Base-by-base conservation (phyloP, 2,113 vertebrate species). In the Jaculus jaculus region DNA sequence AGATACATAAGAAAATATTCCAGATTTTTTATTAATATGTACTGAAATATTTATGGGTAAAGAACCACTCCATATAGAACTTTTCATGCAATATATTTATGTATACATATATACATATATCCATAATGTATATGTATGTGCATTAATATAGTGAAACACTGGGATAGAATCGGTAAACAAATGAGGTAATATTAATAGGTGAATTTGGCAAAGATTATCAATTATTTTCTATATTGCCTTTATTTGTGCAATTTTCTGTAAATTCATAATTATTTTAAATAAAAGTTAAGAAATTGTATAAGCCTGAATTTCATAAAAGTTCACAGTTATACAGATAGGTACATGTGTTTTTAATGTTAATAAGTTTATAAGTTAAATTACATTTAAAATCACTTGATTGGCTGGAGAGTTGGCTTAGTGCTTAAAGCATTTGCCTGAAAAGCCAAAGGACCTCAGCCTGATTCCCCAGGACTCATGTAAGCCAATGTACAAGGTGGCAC, bases 221-320 rank as follows among this genome's bases (percentile, higher is more conserved):
- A 54, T 5, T 71, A 60, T 92, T 93, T 91, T 91, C 32, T 68
- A 21, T n/a, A 63, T 88, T 87, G 78, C 84, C 84, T 83, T 73
- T 82, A 77, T 91, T 91, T 23, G 28, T 78, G 28, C 8, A 72
- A 1, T 72, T 68, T 84, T 54, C 37, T 75, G 7, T 71, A 86
- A 87, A 39, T 81, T 89, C 74, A 60, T 54, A 93, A 61, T 47
- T 47, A 87, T 66, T 74, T 42, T 37, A 89, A 89, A 23, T 87
- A 61, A 74, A 86, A 90, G 54, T 11, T 75, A 74, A 34, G 66
- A 81, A 90, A 78, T 86, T 89, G 47, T 77, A 26, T 1, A 89
- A 11, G 26, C 4, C 17, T 84, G 3, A 84, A 79, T 80, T 84
- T 84, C 2, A n/a, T 73, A 54, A 71, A 26, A 82, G 17, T 90